A percentile compares a stretch with the other conserved stretches of the same genome.
phyloP scores from a whole-genome alignment of 2,797 vertebrate species.

The Apogon talboti region DNA sequence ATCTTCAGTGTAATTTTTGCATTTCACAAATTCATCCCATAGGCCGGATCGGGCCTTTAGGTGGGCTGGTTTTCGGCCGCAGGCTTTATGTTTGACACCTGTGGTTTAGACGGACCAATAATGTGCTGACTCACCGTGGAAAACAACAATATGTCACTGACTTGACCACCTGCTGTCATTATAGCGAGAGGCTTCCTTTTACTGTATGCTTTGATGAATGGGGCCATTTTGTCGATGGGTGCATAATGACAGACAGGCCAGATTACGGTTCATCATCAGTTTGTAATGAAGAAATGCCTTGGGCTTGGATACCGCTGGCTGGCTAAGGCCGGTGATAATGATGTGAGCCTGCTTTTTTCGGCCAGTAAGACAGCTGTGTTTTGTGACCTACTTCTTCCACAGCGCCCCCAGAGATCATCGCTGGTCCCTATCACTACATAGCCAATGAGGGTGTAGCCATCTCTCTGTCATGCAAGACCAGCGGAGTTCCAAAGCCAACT shows the following conservation, averaged over 20 bases:
- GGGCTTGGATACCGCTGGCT: slow-evolving; percentile 32
- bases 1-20: too few relatives aligned
- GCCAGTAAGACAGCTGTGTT: slow-evolving; percentile 72
- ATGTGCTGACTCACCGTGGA: slow-evolving; percentile 54
- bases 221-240: slow-evolving; percentile 51
- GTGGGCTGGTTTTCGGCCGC: too few relatives aligned
- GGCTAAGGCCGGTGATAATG: slow-evolving; percentile 54
- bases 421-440: slow-evolving; percentile 84
- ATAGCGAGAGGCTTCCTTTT: slow-evolving; percentile 56
- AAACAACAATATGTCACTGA: slow-evolving; percentile 39
- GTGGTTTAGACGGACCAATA: slow-evolving; percentile 25
- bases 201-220: slow-evolving; percentile 63
- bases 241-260: slow-evolving; percentile 68
- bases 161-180: slow-evolving; percentile 67
- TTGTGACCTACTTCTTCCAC: slow-evolving; percentile 65
- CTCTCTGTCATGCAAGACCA: slow-evolving; percentile 85
- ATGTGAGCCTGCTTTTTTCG: slow-evolving; percentile 23
- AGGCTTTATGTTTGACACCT: too few relatives aligned
- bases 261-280: slow-evolving; percentile 74
- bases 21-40: too few relatives aligned
- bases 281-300: slow-evolving; percentile 78
- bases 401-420: slow-evolving; percentile 91
- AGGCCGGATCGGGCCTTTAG: too few relatives aligned
- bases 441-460: slow-evolving; percentile 85
- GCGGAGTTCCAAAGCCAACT: slow-evolving; percentile 85